Evolutionary conservation across 2,888 invertebrate species (phyloP).

Genomic region (Lasioglossum leucozonium): DNA sequence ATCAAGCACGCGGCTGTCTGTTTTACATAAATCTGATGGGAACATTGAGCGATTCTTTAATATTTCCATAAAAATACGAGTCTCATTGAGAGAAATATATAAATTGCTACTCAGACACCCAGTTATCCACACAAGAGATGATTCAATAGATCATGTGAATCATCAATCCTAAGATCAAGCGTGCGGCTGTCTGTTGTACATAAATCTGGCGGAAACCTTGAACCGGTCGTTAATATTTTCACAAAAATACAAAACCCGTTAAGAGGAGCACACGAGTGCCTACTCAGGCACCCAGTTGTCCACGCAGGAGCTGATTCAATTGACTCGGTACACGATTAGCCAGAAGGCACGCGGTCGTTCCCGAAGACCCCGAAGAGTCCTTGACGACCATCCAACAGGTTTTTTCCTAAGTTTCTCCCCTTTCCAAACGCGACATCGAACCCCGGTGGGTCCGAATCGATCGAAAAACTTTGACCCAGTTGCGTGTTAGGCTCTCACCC

Average conservation of each 20-base stretch:
- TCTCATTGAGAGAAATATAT: background rate
- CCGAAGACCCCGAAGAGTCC: background rate
- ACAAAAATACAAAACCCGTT: background rate
- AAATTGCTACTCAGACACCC: background rate
- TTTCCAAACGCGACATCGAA: conserved; percentile 25
- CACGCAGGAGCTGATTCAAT: background rate
- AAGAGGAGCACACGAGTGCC: too few species aligned
- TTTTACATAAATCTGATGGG: background rate
- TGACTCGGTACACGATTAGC: background rate
- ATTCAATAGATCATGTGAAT: background rate
- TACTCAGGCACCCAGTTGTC: background rate
- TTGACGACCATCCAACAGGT: conserved; percentile 36
- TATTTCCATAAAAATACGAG: background rate
- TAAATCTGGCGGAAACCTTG: background rate
- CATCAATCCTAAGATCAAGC: background rate
- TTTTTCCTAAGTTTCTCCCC: background rate
- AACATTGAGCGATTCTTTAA: background rate
- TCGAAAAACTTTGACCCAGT: conserved; percentile 64
- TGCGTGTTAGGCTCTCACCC: conserved; percentile 30
- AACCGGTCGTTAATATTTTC: background rate
- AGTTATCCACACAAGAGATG: background rate
- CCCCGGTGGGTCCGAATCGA: conserved; percentile 42
- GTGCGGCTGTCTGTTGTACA: background rate
- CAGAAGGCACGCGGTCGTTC: background rate
- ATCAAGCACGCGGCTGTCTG: background rate